Evolutionary conservation across 2,888 invertebrate genomes (phyloP).

Genomic region (Eudemis profundana): DNA sequence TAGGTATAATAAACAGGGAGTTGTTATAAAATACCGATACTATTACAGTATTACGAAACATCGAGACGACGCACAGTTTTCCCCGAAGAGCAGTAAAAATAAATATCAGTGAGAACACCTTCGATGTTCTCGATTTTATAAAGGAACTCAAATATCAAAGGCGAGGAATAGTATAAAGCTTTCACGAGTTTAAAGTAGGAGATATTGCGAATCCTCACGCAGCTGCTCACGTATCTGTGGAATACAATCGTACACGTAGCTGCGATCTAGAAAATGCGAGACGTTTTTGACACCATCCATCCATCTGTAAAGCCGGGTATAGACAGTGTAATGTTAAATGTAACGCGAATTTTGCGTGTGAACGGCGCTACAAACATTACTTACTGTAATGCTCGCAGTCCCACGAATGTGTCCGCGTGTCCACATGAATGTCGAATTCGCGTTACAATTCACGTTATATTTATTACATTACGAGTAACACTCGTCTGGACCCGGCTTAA

Average conservation of each 20-base stretch:
- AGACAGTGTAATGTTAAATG: too few species aligned
- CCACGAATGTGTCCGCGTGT: too few species aligned
- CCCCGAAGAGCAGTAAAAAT: not conserved
- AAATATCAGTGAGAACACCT: not conserved
- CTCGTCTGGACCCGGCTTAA: too few species aligned
- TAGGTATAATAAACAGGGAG: not conserved
- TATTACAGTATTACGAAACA: not conserved
- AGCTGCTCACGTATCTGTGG: not conserved
- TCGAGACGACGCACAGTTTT: not conserved
- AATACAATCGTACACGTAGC: not conserved
- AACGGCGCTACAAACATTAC: too few species aligned
- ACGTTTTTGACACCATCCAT: too few species aligned
- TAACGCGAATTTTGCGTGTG: too few species aligned
- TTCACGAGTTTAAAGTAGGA: not conserved
- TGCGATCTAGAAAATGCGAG: not conserved
- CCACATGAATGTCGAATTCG: too few species aligned
- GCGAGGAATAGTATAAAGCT: not conserved
- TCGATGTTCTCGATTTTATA: not conserved
- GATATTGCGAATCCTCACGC: not conserved
- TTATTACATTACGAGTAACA: too few species aligned
- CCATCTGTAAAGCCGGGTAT: too few species aligned
- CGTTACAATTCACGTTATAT: too few species aligned
- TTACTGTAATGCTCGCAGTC: too few species aligned
- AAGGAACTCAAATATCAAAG: conserved; percentile 12
- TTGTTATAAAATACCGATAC: not conserved